Evolutionary conservation across 2,797 vertebrate genomes (phyloP), one percentile per base, ranked within the genome.

Genomic region (Sebastes hubbsi): DNA sequence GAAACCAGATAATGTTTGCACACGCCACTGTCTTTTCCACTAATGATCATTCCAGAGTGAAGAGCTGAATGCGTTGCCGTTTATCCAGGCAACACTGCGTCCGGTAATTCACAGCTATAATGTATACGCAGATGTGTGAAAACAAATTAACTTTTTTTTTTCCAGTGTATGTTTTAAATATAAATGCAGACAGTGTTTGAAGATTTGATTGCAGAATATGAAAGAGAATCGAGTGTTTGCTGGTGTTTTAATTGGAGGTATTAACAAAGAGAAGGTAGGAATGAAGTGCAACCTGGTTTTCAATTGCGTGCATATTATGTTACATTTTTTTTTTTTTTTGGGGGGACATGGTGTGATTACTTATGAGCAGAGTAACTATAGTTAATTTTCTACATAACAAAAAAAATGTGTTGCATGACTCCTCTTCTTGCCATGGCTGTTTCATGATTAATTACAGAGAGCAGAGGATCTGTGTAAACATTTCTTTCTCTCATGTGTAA

Each of bases 21-120:
- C 56, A 56, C 73, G 36, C 24, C 56, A 62, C 80, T 84, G 86
- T 87, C 67, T 85, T 80, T 81, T 78, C 29, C 80, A 75, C 79
- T 86, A 89, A 88, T 88, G 84, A 91, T 83, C 82, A 77, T 82
- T 82, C 76, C 65, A 67, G 72, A 77, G 70, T 61, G 52, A 87
- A 76, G 34, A 84, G 77, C 60, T 68, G 32, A 67, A 79, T 71
- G 60, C 42, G 38, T 24, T 59, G 29, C 54, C 18, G 2, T 65
- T 62, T 77, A 71, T 63, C 30, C 24, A 67, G 56, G 58, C 12
- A 20, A 75, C n/a, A 25, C 14, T 76, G 34, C 56, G 46, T 49
- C 56, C n/a, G 18, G 27, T 59, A 58, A 72, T 61, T 79, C 24
- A 34, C 29, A 60, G 38, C 20, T 55, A 62, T 59, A 62, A 56